phyloP scores from a whole-genome alignment of 2,113 vertebrate genomes.

The Odocoileus virginianus region DNA sequence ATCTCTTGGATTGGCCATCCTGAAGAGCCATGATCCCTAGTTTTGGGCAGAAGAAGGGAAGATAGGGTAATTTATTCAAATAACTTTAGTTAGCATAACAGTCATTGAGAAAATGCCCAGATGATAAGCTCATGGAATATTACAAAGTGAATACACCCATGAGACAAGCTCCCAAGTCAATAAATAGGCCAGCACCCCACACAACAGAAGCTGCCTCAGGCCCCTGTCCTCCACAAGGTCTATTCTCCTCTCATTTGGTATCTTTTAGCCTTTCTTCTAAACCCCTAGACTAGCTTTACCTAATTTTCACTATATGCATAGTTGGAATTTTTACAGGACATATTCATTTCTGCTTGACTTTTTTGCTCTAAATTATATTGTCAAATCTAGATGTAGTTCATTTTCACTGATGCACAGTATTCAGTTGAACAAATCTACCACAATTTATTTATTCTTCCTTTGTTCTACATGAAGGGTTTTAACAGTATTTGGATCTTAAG shows the following conservation, averaged over 20 bases:
- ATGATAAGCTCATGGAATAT: not conserved
- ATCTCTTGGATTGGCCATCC: not conserved
- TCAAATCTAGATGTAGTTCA: not conserved
- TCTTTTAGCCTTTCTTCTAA: not conserved
- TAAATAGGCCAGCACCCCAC: not conserved
- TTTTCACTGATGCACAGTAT: not conserved
- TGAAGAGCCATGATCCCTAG: not conserved
- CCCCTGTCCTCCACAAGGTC: not conserved
- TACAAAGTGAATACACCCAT: not conserved
- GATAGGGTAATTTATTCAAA: not conserved
- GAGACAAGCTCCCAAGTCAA: not conserved
- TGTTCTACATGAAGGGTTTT: not conserved
- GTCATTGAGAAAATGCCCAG: not conserved
- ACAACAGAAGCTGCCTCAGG: not conserved
- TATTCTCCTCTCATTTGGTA: accelerated
- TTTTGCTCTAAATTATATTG: not conserved
- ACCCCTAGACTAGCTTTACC: not conserved
- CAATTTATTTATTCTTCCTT: not conserved
- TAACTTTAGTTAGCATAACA: not conserved
- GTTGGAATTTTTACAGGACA: not conserved
- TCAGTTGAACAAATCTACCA: not conserved
- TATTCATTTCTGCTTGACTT: not conserved
- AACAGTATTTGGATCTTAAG: not conserved
- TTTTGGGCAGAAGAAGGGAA: not conserved
- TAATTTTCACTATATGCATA: not conserved